Percentiles rank a stretch among this genome's conserved stretches.
These are phyloP conservation scores for Galeruca laticollis DNA, from an alignment of 2,888 invertebrate species.

Conservation along the genomic window DNA sequence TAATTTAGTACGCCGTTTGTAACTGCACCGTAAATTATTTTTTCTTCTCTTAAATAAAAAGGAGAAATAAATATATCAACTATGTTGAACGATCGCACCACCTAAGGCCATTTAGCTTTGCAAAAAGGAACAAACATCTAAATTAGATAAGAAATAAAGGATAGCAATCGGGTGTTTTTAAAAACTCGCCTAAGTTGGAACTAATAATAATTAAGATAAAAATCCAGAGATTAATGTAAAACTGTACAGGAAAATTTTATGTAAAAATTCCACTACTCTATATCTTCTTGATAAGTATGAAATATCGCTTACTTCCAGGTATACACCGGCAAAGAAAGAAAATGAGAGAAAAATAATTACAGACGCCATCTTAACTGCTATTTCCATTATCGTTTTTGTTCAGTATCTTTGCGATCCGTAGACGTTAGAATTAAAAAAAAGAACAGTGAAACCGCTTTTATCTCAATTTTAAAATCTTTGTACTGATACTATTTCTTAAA, in stretches of 20 bases:
- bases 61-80: constrained; percentile 25
- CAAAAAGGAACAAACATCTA: constrained; percentile 47
- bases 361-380: constrained; percentile 53
- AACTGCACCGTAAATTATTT: background rate
- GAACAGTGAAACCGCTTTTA: background rate
- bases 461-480: too few relatives aligned
- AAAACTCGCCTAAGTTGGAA: constrained; percentile 65
- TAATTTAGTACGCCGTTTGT: background rate
- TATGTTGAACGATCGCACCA: constrained; percentile 22
- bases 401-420: constrained; percentile 46
- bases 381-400: constrained; percentile 47
- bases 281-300: constrained; percentile 67
- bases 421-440: constrained; percentile 2
- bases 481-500: too few relatives aligned
- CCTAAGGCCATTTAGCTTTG: constrained; percentile 33
- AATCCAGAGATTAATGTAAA: constrained; percentile 66
- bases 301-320: constrained; percentile 66
- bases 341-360: constrained; percentile 64
- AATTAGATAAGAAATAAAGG: constrained; percentile 54
- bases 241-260: constrained; percentile 68
- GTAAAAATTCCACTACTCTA: constrained; percentile 68
- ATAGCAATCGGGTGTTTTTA: constrained; percentile 59
- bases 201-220: constrained; percentile 68
- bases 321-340: constrained; percentile 53
- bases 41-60: background rate